Conservation (phyloP, 2,797 vertebrate genomes). For the Sphenodon punctatus region DNA sequence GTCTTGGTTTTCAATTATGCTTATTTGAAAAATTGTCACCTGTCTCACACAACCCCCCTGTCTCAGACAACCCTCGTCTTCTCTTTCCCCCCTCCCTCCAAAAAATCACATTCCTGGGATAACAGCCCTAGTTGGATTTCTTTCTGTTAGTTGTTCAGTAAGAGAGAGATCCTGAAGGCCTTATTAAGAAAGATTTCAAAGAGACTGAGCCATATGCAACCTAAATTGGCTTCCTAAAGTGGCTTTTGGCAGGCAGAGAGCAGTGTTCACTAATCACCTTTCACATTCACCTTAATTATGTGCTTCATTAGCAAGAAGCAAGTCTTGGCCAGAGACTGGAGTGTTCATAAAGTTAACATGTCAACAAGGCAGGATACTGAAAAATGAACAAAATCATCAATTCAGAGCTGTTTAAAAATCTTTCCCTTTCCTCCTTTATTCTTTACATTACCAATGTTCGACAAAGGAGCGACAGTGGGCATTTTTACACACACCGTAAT, state of each 20-base stretch:
- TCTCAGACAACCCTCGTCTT: background rate
- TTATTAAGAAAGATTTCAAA: constrained; percentile 74
- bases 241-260: constrained; percentile 65
- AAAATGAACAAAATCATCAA: constrained; percentile 63
- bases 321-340: constrained; percentile 58
- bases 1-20: constrained; percentile 29
- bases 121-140: constrained; percentile 36
- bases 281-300: constrained; percentile 78
- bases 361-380: constrained; percentile 65
- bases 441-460: constrained; percentile 1
- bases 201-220: constrained; percentile 67
- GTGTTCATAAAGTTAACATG: constrained; percentile 71
- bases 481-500: too few relatives aligned
- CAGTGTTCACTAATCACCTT: constrained; percentile 61
- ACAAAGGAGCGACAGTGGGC: constrained; percentile 36
- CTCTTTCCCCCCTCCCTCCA: background rate
- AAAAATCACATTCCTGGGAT: constrained; percentile 37
- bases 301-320: constrained; percentile 53
- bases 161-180: constrained; percentile 34
- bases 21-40: background rate
- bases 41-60: background rate
- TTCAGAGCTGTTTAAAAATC: constrained; percentile 56
- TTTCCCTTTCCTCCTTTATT: constrained; percentile 11
- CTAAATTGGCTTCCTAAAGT: constrained; percentile 71
- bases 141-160: constrained; percentile 57